These are phyloP conservation scores for Charadrius vociferus DNA, from an alignment of 2,113 vertebrate genomes.

Conservation along the genomic window DNA sequence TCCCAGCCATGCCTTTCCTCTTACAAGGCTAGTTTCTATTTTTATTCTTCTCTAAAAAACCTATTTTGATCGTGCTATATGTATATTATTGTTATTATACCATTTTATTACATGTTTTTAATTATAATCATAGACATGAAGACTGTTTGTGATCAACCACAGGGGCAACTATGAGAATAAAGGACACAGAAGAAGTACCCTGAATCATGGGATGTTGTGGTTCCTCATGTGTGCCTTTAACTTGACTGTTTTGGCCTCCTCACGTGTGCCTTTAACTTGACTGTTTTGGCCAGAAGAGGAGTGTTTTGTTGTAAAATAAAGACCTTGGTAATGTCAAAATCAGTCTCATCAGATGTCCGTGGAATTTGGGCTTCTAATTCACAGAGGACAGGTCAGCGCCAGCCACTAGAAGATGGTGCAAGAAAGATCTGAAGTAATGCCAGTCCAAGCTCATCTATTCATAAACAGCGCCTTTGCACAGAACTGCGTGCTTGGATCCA, in stretches of 20 bases:
- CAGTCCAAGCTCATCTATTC: background rate
- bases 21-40: background rate
- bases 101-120: background rate
- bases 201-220: accelerated
- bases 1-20: background rate
- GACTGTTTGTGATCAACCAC: background rate
- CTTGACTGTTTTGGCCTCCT: background rate
- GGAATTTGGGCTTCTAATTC: background rate
- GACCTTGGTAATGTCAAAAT: background rate
- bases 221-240: background rate
- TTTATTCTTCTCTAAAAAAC: background rate
- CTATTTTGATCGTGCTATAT: background rate
- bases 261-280: background rate
- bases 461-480: background rate
- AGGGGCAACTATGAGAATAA: background rate
- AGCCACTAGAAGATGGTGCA: background rate
- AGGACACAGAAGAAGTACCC: background rate
- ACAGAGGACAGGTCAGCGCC: accelerated
- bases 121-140: background rate
- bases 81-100: background rate
- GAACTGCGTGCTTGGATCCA: background rate
- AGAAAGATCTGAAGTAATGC: background rate
- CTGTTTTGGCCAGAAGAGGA: background rate
- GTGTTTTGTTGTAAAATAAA: background rate
- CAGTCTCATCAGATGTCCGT: background rate